phyloP scores from a whole-genome alignment of 2,888 invertebrate species.

The Oxystoma pomonae region DNA sequence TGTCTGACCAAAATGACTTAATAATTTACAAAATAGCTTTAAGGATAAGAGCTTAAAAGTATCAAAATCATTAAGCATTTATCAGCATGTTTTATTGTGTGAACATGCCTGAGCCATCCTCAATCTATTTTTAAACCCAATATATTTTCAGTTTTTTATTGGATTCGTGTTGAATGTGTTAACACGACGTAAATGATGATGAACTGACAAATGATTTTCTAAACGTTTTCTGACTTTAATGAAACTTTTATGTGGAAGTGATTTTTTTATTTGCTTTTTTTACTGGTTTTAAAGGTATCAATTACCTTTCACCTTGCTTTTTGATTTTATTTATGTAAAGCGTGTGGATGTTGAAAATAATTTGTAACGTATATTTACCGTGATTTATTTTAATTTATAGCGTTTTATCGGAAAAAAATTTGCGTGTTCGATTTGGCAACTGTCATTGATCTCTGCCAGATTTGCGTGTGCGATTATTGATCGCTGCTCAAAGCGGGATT shows the following conservation, averaged over 20 bases:
- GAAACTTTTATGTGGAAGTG: not conserved
- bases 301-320: not conserved
- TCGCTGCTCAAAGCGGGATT: too few species aligned
- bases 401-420: too few species aligned
- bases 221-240: not conserved
- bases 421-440: too few species aligned
- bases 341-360: not conserved
- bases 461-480: too few species aligned
- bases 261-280: not conserved
- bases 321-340: not conserved
- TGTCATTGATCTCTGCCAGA: too few species aligned
- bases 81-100: too few species aligned
- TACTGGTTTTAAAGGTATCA: not conserved
- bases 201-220: not conserved
- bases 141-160: not conserved
- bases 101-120: not conserved
- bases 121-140: not conserved
- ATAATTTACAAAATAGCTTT: too few species aligned
- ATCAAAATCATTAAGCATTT: too few species aligned
- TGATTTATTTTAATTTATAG: too few species aligned
- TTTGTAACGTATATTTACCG: not conserved
- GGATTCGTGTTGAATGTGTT: not conserved
- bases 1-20: too few species aligned
- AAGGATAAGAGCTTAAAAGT: too few species aligned
- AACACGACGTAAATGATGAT: not conserved